A percentile compares a stretch with the other conserved stretches of the same genome.
Evolutionary conservation across 2,113 vertebrate species (phyloP).

Genomic region (Eublepharis macularius): DNA sequence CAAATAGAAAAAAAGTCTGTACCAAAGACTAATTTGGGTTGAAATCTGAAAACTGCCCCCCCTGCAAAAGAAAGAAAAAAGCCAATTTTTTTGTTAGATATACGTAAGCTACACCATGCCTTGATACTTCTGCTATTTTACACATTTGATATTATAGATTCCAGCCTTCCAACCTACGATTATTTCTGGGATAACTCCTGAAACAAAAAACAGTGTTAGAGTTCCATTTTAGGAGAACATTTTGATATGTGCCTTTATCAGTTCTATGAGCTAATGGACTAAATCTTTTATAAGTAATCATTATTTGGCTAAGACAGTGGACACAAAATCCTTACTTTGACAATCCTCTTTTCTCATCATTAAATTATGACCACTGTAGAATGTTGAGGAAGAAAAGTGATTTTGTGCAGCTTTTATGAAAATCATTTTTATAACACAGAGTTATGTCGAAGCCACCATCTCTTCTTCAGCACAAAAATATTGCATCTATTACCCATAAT

Average conservation of each 20-base stretch:
- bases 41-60: neutral
- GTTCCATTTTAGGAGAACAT: neutral
- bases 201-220: neutral
- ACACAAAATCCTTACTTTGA: conserved; percentile 60
- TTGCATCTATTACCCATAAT: conserved; percentile 26
- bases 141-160: neutral
- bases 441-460: conserved; percentile 34
- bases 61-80: no score
- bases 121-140: neutral
- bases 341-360: conserved; percentile 44
- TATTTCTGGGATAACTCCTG: neutral
- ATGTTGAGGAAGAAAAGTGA: conserved; percentile 42
- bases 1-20: no score
- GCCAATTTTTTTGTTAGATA: neutral
- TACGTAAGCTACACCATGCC: neutral
- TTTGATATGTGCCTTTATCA: conserved; percentile 27
- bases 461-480: conserved; percentile 27
- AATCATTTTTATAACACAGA: conserved; percentile 17
- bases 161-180: neutral
- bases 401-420: conserved; percentile 51
- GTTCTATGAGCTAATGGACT: conserved; percentile 48
- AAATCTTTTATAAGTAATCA: conserved; percentile 47
- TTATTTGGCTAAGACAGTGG: conserved; percentile 36
- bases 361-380: conserved; percentile 48
- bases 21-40: neutral